Evolutionary conservation across 2,113 vertebrate genomes (phyloP).

Genomic region (Lophura nycthemera): DNA sequence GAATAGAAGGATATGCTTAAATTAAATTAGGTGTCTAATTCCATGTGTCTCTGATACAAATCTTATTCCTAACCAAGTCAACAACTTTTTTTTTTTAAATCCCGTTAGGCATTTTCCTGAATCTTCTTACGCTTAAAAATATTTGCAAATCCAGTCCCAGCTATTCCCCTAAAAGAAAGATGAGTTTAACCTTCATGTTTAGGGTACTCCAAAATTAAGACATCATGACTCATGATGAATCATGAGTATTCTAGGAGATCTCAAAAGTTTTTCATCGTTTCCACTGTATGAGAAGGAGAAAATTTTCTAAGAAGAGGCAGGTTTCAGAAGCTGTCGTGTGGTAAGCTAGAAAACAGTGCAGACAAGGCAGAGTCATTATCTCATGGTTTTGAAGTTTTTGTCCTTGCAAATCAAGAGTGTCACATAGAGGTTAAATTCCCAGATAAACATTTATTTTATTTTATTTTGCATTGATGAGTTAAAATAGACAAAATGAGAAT

Average conservation of each 20-base stretch:
- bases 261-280: background rate
- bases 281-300: background rate
- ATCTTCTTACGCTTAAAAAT: conserved; percentile 1
- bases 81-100: background rate
- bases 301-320: background rate
- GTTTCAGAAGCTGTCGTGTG: background rate
- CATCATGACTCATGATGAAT: conserved; percentile 51
- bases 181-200: conserved; percentile 29
- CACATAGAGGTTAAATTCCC: background rate
- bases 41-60: background rate
- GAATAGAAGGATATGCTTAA: background rate
- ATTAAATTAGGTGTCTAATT: background rate
- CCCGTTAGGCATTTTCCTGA: background rate
- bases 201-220: conserved; percentile 30
- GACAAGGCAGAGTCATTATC: background rate
- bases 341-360: background rate
- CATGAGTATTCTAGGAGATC: background rate
- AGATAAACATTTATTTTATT: background rate
- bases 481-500: conserved; percentile 13
- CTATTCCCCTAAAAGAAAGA: conserved; percentile 21
- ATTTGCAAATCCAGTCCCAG: background rate
- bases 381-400: background rate
- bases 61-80: background rate
- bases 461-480: background rate
- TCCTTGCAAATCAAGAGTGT: background rate